These are phyloP conservation scores for Pelmatolapia mariae DNA, from an alignment of 2,113 vertebrate species.

Conservation along the genomic window DNA sequence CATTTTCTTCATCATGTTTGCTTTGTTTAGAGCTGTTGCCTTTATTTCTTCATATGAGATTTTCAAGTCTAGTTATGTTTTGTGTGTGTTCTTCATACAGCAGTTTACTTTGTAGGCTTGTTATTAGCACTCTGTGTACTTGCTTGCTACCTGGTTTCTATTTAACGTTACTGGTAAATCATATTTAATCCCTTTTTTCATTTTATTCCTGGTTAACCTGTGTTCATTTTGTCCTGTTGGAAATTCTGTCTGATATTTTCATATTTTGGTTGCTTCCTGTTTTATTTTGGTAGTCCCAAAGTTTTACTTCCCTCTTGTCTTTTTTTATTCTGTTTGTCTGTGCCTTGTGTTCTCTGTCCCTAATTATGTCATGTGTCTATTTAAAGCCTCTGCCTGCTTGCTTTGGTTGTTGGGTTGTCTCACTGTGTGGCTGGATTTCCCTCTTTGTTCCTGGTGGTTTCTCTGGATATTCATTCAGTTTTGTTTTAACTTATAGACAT, in stretches of 20 bases:
- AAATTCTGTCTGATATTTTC: not conserved
- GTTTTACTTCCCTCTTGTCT: not conserved
- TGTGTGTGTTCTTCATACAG: not conserved
- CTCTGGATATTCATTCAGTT: not conserved
- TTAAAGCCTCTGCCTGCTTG: not conserved
- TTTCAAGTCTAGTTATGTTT: not conserved
- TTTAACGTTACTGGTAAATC: not conserved
- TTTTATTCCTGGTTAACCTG: not conserved
- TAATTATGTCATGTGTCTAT: not conserved
- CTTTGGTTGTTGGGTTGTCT: not conserved
- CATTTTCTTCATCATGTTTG: not conserved
- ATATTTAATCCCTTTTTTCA: not conserved
- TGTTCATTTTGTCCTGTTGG: not conserved
- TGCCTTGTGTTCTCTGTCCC: not conserved
- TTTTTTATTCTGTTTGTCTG: not conserved
- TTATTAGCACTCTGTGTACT: not conserved
- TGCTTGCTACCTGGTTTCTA: not conserved
- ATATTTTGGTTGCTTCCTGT: not conserved
- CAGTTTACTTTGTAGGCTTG: not conserved
- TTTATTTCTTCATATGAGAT: not conserved
- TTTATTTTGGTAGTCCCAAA: not conserved
- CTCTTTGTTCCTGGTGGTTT: not conserved
- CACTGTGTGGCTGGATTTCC: not conserved
- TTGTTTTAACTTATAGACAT: not conserved
- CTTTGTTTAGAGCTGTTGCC: not conserved